Conservation (phyloP, 2,888 invertebrate species). For the Dicroscelio sp. region DNA sequence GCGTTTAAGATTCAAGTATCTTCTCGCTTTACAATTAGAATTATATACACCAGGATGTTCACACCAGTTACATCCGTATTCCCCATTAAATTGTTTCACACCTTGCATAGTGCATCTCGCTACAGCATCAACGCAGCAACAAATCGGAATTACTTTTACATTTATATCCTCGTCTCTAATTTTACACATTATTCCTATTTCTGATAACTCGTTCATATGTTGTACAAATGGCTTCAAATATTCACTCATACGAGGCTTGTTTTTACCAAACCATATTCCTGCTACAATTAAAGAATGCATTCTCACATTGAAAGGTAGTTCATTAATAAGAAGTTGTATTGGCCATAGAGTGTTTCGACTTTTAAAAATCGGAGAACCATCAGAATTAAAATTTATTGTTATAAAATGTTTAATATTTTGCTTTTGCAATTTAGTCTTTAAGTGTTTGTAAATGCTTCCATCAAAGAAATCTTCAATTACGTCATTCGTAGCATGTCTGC, state of each 20-base stretch:
- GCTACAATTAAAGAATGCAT: background rate
- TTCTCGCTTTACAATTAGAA: background rate
- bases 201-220: background rate
- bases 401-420: too few relatives aligned
- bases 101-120: background rate
- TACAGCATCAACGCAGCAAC: background rate
- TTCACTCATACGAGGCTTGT: slow-evolving; percentile 12
- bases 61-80: background rate
- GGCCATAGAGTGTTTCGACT: background rate
- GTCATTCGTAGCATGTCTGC: too few relatives aligned
- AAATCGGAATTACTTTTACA: background rate
- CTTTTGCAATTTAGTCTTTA: too few relatives aligned
- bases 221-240: background rate
- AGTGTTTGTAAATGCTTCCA: too few relatives aligned
- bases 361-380: slow-evolving; percentile 41
- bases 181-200: background rate
- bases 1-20: background rate
- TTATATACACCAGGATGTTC: background rate
- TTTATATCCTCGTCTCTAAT: background rate
- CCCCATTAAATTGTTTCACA: background rate
- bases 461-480: too few relatives aligned
- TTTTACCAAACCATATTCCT: slow-evolving; percentile 27
- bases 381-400: too few relatives aligned
- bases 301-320: background rate
- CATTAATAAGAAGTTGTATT: background rate